Conservation (phyloP, 2,797 vertebrate species). For the Poeciliopsis gracilis region DNA sequence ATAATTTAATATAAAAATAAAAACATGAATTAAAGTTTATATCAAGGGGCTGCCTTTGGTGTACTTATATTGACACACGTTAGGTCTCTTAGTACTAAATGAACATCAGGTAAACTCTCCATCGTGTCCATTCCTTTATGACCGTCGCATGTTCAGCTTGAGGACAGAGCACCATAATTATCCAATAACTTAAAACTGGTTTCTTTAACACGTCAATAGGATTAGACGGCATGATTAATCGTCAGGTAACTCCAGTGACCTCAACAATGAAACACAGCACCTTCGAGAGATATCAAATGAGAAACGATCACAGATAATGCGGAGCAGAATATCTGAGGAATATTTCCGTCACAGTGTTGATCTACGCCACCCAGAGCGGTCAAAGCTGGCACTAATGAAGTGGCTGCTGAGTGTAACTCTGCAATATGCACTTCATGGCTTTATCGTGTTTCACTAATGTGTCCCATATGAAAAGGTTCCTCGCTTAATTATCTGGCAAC, state of each 20-base stretch:
- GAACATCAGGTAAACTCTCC: not conserved
- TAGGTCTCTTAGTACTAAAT: not conserved
- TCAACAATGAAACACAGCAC: not conserved
- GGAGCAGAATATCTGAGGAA: not conserved
- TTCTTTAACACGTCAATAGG: not conserved
- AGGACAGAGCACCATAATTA: not conserved
- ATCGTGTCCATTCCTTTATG: not conserved
- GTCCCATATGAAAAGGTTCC: not conserved
- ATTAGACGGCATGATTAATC: too few species aligned
- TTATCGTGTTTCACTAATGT: not conserved
- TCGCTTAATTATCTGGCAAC: not conserved
- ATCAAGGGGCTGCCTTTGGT: not conserved
- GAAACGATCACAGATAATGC: not conserved
- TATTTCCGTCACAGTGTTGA: not conserved
- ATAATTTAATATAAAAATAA: not conserved
- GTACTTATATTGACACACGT: not conserved
- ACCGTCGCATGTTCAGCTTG: not conserved
- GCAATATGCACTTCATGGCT: not conserved
- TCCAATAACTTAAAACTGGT: not conserved
- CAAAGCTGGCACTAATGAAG: not conserved
- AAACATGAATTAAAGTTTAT: not conserved
- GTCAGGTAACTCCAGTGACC: not conserved
- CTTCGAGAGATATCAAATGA: not conserved
- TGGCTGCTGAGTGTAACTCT: not conserved
- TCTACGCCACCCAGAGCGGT: not conserved